Evolutionary conservation across 1,140 invertebrate genomes (phyloP), one percentile per base, ranked within the genome.

Genomic region (Panagrolaimus sp.): DNA sequence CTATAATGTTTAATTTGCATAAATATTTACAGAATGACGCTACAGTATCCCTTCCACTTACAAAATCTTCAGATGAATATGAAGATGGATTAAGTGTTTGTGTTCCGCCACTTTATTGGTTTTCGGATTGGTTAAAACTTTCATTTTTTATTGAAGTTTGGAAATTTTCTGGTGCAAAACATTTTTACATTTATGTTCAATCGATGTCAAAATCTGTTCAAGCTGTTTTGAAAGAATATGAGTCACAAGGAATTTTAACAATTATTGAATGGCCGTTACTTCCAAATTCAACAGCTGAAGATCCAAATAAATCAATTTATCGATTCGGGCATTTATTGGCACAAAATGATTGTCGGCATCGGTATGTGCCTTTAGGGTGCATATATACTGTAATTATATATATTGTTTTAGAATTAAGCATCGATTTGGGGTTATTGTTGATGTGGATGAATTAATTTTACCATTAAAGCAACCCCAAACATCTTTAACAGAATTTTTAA

Each of bases 121-220:
- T 21, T 12, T 26, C 21, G 12, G 52, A 58, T 28, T 28, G 21
- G 21, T n/a, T 58, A 21, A 58, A 58, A 58, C 3, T 58, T 1
- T 12, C 52, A n/a, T 28, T 58, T 58, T 58, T 58, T 14, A 26
- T 58, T 21, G 52, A 58, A 58, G 17, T n/a, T 26, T 58, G 52
- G 52, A 58, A 58, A 58, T 26, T 58, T 10, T 21, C 52, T 17
- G 52, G 52, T 26, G 15, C 52, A 1, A 21, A 21, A 0, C 52
- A 58, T 58, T 58, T 58, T 8, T 58, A 58, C 17, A n/a, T 58
- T 28, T 58, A 58, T 58, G 17, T 58, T 21, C 52, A 58, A 26
- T 58, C 52, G 3, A 28, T 58, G 14, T 58, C 52, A 12, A 58
- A 58, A 21, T 10, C 52, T 12, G 52, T 58, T 4, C 15, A 58